Evolutionary conservation across 1,140 invertebrate species (phyloP).

Genomic region (Nylanderia fulva): DNA sequence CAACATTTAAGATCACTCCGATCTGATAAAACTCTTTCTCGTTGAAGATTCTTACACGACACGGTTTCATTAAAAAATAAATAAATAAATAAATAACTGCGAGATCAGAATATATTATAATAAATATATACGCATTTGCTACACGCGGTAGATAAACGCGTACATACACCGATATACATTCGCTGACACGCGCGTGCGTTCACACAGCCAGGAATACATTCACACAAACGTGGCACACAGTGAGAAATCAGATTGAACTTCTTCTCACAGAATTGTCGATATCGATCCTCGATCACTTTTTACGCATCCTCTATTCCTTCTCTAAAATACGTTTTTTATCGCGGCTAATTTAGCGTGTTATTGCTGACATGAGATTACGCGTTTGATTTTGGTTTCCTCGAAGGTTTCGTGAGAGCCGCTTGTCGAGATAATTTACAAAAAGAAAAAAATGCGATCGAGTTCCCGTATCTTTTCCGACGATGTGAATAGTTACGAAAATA

Average conservation of each 20-base stretch:
- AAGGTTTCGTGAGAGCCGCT: constrained; percentile 22
- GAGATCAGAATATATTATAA: constrained; percentile 25
- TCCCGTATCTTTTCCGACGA: constrained; percentile 54
- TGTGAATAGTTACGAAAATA: constrained; percentile 46
- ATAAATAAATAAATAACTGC: constrained; percentile 11
- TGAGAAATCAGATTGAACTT: constrained; percentile 36
- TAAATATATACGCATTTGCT: constrained; percentile 30
- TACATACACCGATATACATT: constrained; percentile 16
- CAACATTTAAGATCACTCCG: constrained; percentile 3
- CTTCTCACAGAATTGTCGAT: constrained; percentile 67
- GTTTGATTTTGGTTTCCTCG: constrained; percentile 75
- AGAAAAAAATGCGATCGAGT: constrained; percentile 9
- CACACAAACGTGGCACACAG: background rate
- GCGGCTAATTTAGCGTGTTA: constrained; percentile 76
- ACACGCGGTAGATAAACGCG: constrained; percentile 15
- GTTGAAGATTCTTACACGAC: background rate
- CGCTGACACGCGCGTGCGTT: background rate
- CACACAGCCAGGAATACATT: constrained; percentile 7
- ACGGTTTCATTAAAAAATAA: background rate
- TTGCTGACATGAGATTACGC: constrained; percentile 67
- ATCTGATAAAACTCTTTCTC: background rate
- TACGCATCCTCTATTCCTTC: constrained; percentile 60
- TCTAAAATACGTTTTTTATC: constrained; percentile 73
- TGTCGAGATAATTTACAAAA: background rate
- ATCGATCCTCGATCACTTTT: constrained; percentile 70